Evolutionary conservation across 2,113 vertebrate species (phyloP).

Genomic region (Saccopteryx leptura): DNA sequence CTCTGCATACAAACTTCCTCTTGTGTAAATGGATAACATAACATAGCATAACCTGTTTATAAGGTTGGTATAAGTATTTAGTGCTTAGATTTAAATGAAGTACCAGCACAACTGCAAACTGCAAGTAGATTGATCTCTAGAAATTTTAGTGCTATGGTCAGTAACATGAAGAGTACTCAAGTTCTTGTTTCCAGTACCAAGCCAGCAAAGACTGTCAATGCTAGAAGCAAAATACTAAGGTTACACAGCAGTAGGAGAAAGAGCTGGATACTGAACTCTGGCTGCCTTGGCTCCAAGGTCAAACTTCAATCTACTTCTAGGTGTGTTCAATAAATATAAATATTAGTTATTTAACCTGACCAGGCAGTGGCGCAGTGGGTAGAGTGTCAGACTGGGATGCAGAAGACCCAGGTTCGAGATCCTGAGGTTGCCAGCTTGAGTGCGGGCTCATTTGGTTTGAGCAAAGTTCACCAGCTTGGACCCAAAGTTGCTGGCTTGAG

Average conservation of each 20-base stretch:
- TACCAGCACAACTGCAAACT: conserved; percentile 18
- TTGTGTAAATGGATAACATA: neutral
- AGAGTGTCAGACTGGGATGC: too few species aligned
- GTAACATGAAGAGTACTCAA: neutral
- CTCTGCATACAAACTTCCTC: neutral
- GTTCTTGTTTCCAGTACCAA: neutral
- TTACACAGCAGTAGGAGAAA: neutral
- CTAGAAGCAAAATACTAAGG: neutral
- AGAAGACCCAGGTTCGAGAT: too few species aligned
- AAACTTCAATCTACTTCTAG: neutral
- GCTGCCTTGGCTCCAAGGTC: neutral
- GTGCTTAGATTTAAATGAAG: neutral
- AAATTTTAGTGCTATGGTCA: conserved; percentile 8
- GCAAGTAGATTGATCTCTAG: conserved; percentile 47
- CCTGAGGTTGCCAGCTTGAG: too few species aligned
- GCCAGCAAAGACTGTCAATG: conserved; percentile 7
- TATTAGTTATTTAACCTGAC: neutral
- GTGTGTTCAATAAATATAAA: neutral
- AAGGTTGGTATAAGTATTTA: neutral
- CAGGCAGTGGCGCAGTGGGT: too few species aligned
- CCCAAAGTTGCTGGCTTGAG: too few species aligned
- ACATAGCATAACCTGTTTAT: neutral
- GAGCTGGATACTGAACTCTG: neutral
- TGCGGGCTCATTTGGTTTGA: too few species aligned
- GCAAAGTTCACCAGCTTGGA: too few species aligned